Evolutionary conservation across 1,140 invertebrate genomes (phyloP), one percentile per base, ranked within the genome.

Genomic region (Drosophila subpulchrella): DNA sequence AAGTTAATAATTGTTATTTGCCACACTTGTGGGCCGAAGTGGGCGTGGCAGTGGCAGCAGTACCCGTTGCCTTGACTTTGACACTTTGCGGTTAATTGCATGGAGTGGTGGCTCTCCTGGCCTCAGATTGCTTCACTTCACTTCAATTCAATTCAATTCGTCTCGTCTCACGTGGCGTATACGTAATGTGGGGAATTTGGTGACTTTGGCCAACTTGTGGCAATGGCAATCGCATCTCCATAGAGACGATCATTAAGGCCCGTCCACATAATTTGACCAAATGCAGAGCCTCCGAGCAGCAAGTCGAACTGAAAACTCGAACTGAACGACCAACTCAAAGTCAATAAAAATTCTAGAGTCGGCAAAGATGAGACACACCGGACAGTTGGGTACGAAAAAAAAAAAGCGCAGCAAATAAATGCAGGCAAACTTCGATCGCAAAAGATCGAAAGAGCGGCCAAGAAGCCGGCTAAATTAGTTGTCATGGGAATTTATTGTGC

Each of bases 401-500:
- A 70, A 39, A 54, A 60, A 78, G 46, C 51, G 32, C 20, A 39
- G 51, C 55, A 48, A 59, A 73, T 80, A 66, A 75, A 75, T 75
- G 73, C 73, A 76, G 73, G 73, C 73, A 61, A 71, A 75, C 73
- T 75, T 75, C 73, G 67, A 68, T 58, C 65, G 46, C 63, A 50
- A 53, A 47, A 68, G 65, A 71, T 70, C 66, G 30, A 20, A 46
- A 12, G 10, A 54, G 48, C 62, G 76, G 71, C 65, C 71, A 73
- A 68, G 63, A 58, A 68, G 63, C 65, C 61, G 78, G 84, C 83
- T 89, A 88, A 88, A 88, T 88, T 89, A 88, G 84, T 88, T 88
- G 84, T 88, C 83, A 88, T 88, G 83, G 83, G 83, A 88, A 88
- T 88, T 88, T 88, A 88, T 88, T 88, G 84, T 88, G 82, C 82